Conservation (phyloP, 2,113 vertebrate genomes). For the Microcebus murinus region DNA sequence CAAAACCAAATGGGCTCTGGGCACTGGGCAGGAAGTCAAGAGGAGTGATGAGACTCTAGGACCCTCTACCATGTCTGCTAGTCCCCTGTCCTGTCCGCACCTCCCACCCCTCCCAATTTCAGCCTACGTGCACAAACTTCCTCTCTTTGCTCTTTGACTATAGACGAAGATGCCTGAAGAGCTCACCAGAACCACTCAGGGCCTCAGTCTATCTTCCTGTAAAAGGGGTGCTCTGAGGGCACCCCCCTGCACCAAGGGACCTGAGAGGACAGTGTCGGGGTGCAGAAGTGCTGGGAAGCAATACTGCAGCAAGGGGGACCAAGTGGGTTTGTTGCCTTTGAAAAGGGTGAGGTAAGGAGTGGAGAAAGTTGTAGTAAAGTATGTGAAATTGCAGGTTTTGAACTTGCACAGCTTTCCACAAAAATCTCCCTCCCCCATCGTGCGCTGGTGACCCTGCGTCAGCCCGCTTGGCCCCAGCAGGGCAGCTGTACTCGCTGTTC, state of each 20-base stretch:
- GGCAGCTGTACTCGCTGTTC: background rate
- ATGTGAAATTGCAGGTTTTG: background rate
- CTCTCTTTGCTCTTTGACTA: background rate
- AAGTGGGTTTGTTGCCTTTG: background rate
- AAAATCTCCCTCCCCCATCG: background rate
- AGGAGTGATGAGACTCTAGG: background rate
- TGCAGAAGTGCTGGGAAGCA: background rate
- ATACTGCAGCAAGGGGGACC: background rate
- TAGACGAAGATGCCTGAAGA: background rate
- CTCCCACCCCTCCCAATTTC: background rate
- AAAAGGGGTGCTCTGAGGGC: background rate
- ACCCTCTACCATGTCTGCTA: background rate
- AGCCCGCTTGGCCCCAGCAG: background rate
- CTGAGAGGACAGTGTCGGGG: background rate
- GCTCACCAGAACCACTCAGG: background rate
- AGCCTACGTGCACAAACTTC: background rate
- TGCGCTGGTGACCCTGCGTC: background rate
- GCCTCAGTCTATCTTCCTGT: conserved; percentile 21
- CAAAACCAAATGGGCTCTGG: background rate
- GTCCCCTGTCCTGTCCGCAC: background rate
- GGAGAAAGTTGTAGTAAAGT: background rate
- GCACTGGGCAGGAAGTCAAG: background rate
- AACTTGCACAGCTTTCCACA: background rate
- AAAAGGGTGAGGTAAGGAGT: background rate
- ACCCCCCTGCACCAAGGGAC: background rate